Conservation (phyloP, 2,888 invertebrate species). For the Melinaea menophilus region DNA sequence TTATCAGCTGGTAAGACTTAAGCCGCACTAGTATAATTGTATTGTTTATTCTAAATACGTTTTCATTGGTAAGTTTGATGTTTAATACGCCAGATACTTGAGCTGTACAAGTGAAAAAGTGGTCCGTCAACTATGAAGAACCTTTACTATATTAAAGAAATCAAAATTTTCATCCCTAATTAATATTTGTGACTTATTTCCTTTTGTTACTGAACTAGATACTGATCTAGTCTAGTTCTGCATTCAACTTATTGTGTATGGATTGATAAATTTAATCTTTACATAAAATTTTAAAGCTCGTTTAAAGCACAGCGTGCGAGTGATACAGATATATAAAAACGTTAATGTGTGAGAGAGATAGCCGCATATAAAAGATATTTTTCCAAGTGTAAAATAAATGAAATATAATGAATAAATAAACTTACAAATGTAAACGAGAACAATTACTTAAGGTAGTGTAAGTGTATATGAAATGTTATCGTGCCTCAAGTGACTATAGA, state of each 20-base stretch:
- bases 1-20: too few relatives aligned
- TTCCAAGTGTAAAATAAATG: constrained; percentile 11
- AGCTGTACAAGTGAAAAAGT: too few relatives aligned
- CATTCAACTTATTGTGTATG: neutral
- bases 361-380: constrained; percentile 12
- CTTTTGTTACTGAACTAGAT: constrained; percentile 16
- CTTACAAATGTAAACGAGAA: constrained; percentile 24
- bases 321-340: constrained; percentile 1
- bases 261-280: constrained; percentile 5
- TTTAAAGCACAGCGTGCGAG: neutral
- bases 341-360: neutral
- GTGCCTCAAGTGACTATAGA: constrained; percentile 42
- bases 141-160: too few relatives aligned
- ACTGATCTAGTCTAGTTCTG: too few relatives aligned
- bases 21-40: too few relatives aligned
- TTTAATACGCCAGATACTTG: too few relatives aligned
- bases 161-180: too few relatives aligned
- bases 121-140: too few relatives aligned
- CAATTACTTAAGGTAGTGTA: constrained; percentile 29
- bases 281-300: neutral
- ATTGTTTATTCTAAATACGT: too few relatives aligned
- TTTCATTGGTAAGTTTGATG: too few relatives aligned
- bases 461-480: constrained; percentile 33
- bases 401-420: constrained; percentile 15
- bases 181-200: too few relatives aligned